phyloP scores from a whole-genome alignment of 1,140 invertebrate genomes.

The Zaprionus taronus region DNA sequence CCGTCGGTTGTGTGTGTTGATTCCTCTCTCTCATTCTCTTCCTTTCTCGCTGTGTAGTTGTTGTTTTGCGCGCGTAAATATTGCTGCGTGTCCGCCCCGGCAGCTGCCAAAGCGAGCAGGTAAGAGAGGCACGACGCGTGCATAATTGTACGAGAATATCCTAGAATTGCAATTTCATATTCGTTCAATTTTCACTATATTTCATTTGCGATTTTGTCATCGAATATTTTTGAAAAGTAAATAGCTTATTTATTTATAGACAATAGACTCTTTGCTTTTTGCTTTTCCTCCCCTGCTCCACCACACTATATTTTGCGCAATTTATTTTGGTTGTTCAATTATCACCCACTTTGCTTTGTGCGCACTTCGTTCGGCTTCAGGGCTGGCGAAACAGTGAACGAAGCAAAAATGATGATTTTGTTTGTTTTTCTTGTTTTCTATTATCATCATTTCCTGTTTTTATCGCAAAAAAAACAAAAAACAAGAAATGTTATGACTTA shows the following conservation, averaged over 20 bases:
- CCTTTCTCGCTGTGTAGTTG: slow-evolving; percentile 22
- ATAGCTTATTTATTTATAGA: slow-evolving; percentile 67
- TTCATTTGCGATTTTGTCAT: slow-evolving; percentile 5
- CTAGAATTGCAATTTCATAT: slow-evolving; percentile 12
- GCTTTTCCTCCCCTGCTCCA: slow-evolving; percentile 17
- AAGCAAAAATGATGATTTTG: slow-evolving; percentile 19
- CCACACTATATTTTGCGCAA: slow-evolving; percentile 50
- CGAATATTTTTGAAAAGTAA: slow-evolving; percentile 21
- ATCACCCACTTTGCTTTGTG: slow-evolving; percentile 45
- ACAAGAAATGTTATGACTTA: not conserved
- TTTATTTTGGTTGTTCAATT: slow-evolving; percentile 76
- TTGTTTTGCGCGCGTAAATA: slow-evolving; percentile 76
- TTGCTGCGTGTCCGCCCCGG: slow-evolving; percentile 54
- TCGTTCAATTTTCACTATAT: not conserved
- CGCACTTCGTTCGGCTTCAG: slow-evolving; percentile 51
- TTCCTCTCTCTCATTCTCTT: slow-evolving; percentile 28
- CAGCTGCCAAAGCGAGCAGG: slow-evolving; percentile 42
- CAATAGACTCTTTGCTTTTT: slow-evolving; percentile 47
- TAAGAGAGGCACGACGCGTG: slow-evolving; percentile 40
- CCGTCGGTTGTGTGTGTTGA: slow-evolving; percentile 69
- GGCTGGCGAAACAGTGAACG: slow-evolving; percentile 45
- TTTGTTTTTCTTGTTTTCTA: slow-evolving; percentile 7
- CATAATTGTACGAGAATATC: slow-evolving; percentile 24
- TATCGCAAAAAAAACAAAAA: not conserved
- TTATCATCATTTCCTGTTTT: slow-evolving; percentile 6